phyloP scores from a whole-genome alignment of 64 coral and sea anemone species.

The Catalaphyllia jardinei region DNA sequence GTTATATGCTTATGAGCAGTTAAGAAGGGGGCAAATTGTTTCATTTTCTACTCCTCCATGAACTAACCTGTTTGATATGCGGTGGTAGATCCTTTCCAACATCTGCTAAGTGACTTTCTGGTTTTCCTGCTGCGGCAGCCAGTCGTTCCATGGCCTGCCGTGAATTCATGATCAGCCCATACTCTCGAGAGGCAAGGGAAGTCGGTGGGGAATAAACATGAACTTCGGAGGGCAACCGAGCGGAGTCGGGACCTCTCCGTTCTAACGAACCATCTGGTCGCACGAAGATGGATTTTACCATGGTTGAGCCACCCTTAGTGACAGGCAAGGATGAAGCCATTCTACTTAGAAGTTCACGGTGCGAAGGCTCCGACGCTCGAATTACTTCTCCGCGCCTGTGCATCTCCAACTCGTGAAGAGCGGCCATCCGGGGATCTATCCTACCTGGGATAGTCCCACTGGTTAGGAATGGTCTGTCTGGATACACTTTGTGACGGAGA shows the following conservation, averaged over 20 bases:
- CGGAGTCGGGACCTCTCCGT: conserved; percentile 37
- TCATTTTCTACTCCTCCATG: not conserved
- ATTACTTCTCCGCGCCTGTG: conserved; percentile 71
- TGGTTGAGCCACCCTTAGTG: conserved; percentile 24
- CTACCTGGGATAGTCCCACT: conserved; percentile 25
- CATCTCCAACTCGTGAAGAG: conserved; percentile 76
- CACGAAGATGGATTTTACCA: conserved; percentile 47
- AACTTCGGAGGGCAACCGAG: conserved; percentile 36
- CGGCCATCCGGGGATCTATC: conserved; percentile 58
- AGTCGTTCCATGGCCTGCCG: conserved; percentile 84
- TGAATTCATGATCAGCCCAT: conserved; percentile 55
- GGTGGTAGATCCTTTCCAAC: conserved; percentile 72
- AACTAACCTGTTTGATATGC: conserved; percentile 85
- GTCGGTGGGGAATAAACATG: conserved; percentile 47
- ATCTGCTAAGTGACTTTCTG: conserved; percentile 44
- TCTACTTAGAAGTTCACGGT: conserved; percentile 80
- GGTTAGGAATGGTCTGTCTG: conserved; percentile 46
- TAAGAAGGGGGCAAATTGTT: not conserved
- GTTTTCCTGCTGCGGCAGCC: conserved; percentile 81
- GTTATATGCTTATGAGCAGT: too few species aligned
- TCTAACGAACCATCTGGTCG: conserved; percentile 69
- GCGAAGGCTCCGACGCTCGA: conserved; percentile 64
- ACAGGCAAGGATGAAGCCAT: conserved; percentile 79
- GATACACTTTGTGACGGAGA: conserved; percentile 65
- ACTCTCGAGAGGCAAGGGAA: conserved; percentile 47